Base-by-base conservation (phyloP, 2,113 vertebrate species). In the Albula goreensis region DNA sequence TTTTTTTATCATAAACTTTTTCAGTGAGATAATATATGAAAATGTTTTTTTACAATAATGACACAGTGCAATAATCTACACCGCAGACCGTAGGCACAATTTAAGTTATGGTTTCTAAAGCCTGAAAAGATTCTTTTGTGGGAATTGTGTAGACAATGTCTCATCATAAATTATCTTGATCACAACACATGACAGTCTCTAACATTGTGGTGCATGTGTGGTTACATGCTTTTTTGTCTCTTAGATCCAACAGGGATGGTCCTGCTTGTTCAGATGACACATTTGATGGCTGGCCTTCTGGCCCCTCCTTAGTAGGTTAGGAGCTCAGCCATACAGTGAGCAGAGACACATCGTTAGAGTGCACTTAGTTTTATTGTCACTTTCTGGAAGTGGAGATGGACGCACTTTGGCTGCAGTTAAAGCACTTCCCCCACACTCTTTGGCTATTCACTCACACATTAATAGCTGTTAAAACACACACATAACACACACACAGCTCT, bases 361-460 rank as follows among this genome's bases (percentile, higher is more conserved):
- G 60, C 60, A 66, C 60, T 66, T 66, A 66, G 60, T 22, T 66
- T 66, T 66, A 66, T 66, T 66, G 60, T 66, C 60, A 66, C 60
- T 66, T 66, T 66, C 15, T 66, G 60, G 2, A 66, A 66, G 60
- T 66, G 60, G 17, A 66, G 60, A 66, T 41, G 31, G 60, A 66
- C 60, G 22, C 60, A 66, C 60, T 66, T 19, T 22, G 60, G 22
- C 60, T 66, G 60, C 60, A 5, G 60, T 66, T 66, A 66, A 66
- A 66, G 19, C 17, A 66, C 60, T 22, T 66, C 60, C 60, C 17
- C 60, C 53, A 22, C 60, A 66, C 60, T 66, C 60, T 66, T 15
- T 7, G 60, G 60, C 60, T 66, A 66, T 66, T 66, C 22, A 66
- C 15, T 19, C 60, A 19, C 6, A 19, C 22, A 66, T 66, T 66